A percentile compares a stretch with the other conserved stretches of the same genome.
Conservation (phyloP, 2,113 vertebrate genomes). For the Boulengeromyrus knoepffleri region DNA sequence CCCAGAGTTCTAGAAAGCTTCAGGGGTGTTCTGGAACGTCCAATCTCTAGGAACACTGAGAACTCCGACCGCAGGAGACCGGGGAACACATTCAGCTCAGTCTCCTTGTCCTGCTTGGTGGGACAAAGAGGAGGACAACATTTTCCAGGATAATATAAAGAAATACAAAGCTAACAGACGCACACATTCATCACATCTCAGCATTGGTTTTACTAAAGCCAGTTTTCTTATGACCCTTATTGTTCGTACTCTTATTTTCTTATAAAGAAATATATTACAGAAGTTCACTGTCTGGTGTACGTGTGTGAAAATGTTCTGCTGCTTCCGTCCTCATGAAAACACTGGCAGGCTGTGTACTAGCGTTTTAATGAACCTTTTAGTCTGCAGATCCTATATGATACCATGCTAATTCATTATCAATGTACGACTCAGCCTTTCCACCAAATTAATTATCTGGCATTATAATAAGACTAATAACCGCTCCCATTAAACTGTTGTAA, state of each 20-base stretch:
- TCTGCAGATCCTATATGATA: background rate
- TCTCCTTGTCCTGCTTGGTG: background rate
- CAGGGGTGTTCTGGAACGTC: background rate
- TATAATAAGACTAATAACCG: background rate
- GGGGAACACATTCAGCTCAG: background rate
- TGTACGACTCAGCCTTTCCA: background rate
- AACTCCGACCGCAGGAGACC: background rate
- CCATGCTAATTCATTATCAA: background rate
- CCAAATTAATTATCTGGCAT: background rate
- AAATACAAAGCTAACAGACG: conserved; percentile 26
- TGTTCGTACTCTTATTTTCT: conserved; percentile 58
- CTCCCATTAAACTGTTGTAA: conserved; percentile 4
- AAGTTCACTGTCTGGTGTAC: conserved; percentile 23
- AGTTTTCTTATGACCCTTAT: conserved; percentile 40
- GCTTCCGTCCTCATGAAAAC: background rate
- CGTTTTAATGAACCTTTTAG: background rate
- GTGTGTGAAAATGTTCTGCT: conserved; percentile 7
- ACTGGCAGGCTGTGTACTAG: background rate
- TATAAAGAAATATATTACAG: conserved; percentile 55
- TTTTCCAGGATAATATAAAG: conserved; percentile 21
- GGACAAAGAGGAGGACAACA: background rate
- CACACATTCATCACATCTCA: conserved; percentile 32
- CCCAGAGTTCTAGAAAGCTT: background rate
- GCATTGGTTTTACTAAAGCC: conserved; percentile 36
- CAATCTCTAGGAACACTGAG: background rate